Evolutionary conservation across 2,888 invertebrate species (phyloP).

Genomic region (Prenolepis imparis): DNA sequence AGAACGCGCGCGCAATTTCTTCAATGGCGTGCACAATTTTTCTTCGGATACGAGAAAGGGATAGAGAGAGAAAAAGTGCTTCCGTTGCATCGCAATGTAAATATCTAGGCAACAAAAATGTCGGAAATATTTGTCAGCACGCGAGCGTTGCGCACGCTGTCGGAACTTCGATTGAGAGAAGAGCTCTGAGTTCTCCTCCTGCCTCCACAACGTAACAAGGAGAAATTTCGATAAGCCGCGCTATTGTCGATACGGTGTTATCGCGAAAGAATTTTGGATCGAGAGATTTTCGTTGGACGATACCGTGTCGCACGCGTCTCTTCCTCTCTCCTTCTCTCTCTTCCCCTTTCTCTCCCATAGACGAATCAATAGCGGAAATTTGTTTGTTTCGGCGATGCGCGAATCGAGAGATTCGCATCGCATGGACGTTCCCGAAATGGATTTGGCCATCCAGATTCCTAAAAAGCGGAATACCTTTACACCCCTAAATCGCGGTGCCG

Average conservation of each 20-base stretch:
- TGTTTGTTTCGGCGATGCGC: constrained; percentile 44
- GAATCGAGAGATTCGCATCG: neutral
- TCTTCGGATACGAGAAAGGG: constrained; percentile 1
- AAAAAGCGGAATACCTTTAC: constrained; percentile 49
- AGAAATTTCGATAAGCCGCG: constrained; percentile 51
- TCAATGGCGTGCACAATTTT: neutral
- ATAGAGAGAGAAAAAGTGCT: neutral
- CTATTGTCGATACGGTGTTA: constrained; percentile 28
- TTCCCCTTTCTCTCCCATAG: neutral
- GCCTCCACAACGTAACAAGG: neutral
- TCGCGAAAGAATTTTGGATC: constrained; percentile 36
- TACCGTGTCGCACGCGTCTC: neutral
- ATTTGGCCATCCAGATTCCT: constrained; percentile 60
- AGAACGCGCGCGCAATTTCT: constrained; percentile 2
- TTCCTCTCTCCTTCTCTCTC: neutral
- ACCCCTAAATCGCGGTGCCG: constrained; percentile 59
- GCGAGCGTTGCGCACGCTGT: constrained; percentile 1
- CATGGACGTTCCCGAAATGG: constrained; percentile 25
- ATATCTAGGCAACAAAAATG: constrained; percentile 34
- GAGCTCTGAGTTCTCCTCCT: neutral
- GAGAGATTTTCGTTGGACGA: constrained; percentile 25
- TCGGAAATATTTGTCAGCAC: constrained; percentile 33
- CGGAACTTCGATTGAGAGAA: constrained; percentile 15
- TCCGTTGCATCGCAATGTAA: constrained; percentile 33
- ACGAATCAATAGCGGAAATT: constrained; percentile 49